Base-by-base conservation (phyloP, 2,797 vertebrate genomes). In the Neomorphus geoffroyi region DNA sequence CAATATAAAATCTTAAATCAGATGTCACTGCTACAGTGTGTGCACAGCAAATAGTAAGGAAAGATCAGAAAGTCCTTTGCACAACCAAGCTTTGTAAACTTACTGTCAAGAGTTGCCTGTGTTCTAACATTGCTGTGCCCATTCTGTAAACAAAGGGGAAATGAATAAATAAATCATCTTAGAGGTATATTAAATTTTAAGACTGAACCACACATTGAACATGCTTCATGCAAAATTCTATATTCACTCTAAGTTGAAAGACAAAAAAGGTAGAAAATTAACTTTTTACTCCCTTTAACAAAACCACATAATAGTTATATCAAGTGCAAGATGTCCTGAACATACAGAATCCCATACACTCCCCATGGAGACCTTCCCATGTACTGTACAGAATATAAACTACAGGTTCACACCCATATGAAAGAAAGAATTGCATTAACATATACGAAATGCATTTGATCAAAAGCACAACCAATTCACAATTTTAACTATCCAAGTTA, bases 21-120 rank as follows among this genome's bases (percentile, higher is more conserved):
- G 57, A 19, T 50, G 43, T 71, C 60, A 82, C n/a, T 69, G 28
- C 30, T 69, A 82, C 0, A 9, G 28, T 70, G 30, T 8, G 22
- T 6, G 1, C 46, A 54, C 30, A 88, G n/a, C 18, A 74, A 77
- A 18, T 8, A 50, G 18, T 14, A 67, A 39, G 10, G 13, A 83
- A 84, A 4, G 1, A 84, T 54, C 22, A 72, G 5, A 35, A 80
- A 72, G 30, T 61, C 43, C 37, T 65, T 21, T n/a, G 57, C 17
- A 53, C 41, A 88, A 13, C 8, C 48, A 77, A 80, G 71, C 33
- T 88, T 78, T 72, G 54, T 58, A 84, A 78, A 98, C 99, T 99
- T 98, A 99, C 99, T 97, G 97, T 99, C 99, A 92, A 98, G 96
- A 94, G 98, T 95, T 97, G 98, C 97, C 94, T 99, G 98, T 77